These are phyloP conservation scores for Phalacrocorax brasilianus DNA, from an alignment of 2,113 vertebrate genomes.

Conservation along the genomic window DNA sequence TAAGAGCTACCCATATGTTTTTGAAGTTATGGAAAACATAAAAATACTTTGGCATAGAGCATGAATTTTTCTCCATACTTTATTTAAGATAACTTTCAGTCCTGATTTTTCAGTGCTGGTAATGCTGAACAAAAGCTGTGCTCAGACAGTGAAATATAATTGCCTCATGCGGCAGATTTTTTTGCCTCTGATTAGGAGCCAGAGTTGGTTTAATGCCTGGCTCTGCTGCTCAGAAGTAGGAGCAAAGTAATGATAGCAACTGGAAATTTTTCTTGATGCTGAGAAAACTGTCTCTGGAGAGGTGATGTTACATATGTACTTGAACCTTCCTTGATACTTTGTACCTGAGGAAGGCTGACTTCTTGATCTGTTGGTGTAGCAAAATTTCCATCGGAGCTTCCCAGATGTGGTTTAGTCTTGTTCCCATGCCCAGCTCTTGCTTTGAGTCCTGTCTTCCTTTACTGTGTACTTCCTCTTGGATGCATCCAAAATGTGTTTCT, in stretches of 20 bases:
- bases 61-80: not conserved
- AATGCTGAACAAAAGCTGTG: not conserved
- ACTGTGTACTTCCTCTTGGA: not conserved
- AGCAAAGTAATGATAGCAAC: not conserved
- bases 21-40: not conserved
- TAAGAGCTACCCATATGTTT: not conserved
- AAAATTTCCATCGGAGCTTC: not conserved
- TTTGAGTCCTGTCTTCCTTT: not conserved
- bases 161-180: not conserved
- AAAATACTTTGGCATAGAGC: not conserved
- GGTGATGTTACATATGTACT: not conserved
- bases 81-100: not conserved
- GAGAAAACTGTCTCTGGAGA: not conserved
- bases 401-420: not conserved
- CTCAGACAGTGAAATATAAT: not conserved
- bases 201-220: not conserved
- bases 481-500: fast-evolving
- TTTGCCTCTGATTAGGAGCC: not conserved
- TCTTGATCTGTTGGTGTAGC: not conserved
- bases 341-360: not conserved
- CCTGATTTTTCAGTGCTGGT: not conserved
- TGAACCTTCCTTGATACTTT: not conserved
- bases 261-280: not conserved
- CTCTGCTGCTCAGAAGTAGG: not conserved
- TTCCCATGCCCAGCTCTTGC: not conserved